Evolutionary conservation across 2,888 invertebrate genomes (phyloP).

Genomic region (Lomographa bimaculata): DNA sequence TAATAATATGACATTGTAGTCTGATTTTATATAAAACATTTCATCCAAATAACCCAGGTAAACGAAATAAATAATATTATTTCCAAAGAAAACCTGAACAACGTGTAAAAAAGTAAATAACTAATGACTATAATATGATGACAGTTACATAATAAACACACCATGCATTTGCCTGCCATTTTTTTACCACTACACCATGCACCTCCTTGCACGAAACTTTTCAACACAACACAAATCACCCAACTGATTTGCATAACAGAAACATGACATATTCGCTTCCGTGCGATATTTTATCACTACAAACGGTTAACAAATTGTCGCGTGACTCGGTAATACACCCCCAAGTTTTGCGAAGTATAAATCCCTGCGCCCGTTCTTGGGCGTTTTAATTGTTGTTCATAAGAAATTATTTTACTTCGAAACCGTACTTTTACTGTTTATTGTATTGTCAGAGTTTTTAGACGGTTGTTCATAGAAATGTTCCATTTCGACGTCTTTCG

Average conservation of each 20-base stretch:
- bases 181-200: slow-evolving; percentile 5
- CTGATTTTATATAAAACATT: no score
- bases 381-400: slow-evolving; percentile 38
- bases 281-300: slow-evolving; percentile 26
- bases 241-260: slow-evolving; percentile 27
- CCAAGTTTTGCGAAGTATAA: slow-evolving; percentile 27
- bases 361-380: slow-evolving; percentile 25
- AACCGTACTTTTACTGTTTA: slow-evolving; percentile 26
- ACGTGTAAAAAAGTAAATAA: no score
- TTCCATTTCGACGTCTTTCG: slow-evolving; percentile 20
- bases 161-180: no score
- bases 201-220: slow-evolving; percentile 18
- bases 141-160: no score
- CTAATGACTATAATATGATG: no score
- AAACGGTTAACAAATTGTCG: slow-evolving; percentile 23
- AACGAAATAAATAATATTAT: no score
- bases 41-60: no score
- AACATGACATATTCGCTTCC: slow-evolving; percentile 24
- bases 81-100: no score
- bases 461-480: slow-evolving; percentile 29
- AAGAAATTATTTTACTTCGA: slow-evolving; percentile 34
- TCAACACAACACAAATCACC: slow-evolving; percentile 26
- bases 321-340: slow-evolving; percentile 21
- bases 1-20: no score
- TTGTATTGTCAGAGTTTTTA: slow-evolving; percentile 34